Evolutionary conservation across 2,797 vertebrate genomes (phyloP), one percentile per base, ranked within the genome.

Genomic region (Macrochelys suwanniensis): DNA sequence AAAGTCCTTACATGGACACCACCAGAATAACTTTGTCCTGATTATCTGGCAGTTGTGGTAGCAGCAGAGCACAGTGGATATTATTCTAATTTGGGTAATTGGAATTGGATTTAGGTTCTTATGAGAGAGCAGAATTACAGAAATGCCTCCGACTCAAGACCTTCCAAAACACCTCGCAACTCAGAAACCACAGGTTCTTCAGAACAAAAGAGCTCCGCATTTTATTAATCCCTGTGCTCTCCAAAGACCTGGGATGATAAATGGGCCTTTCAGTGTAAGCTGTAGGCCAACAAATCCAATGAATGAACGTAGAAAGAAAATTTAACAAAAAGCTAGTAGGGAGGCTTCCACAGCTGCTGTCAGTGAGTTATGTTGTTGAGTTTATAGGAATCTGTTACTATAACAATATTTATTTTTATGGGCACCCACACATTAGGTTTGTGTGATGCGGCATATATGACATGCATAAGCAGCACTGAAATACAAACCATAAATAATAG

Each of bases 21-120:
- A 42, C 37, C 45, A 90, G 59, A 83, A 31, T 61, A 88, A 54
- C 10, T 79, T 86, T 80, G 80, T 92, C 45, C 42, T 90, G 71
- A 50, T 94, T 68, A 71, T 12, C 42, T 91, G 25, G 5, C 78
- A 94, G 31, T 26, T 94, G 51, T 84, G 86, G 87, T 90, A 88
- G 91, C 78, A 42, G 17, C 25, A 13, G 8, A 84, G 21, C 23
- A 53, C 21, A 74, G 21, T 85, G 74, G 7, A 80, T 59, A 28
- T 3, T 47, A 81, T 9, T 57, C 12, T 51, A n/a, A 47, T 92
- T 49, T 80, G 33, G 49, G 9, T 11, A 71, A 71, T 12, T 42
- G n/a, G 37, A 71, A 23, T 23, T 71, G 68, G 68, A 42, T 10
- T 71, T 71, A 3, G 19, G 9, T 23, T 71, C 65, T 42, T 71